Base-by-base conservation (phyloP, 2,797 vertebrate genomes). In the Anableps anableps region DNA sequence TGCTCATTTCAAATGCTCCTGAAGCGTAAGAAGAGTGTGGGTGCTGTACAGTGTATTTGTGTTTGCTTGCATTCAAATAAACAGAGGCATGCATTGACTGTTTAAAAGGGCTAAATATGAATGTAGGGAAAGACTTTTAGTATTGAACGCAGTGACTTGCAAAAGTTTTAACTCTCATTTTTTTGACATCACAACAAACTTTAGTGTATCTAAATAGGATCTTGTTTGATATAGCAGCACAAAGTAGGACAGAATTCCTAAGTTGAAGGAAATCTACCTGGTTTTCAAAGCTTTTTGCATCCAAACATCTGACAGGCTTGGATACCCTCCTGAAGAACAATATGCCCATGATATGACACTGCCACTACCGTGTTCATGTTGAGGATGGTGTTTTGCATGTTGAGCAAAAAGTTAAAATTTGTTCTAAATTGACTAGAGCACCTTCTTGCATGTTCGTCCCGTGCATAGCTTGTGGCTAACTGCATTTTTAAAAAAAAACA, bases 61-160 rank as follows among this genome's bases (percentile, higher is more conserved):
- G 76, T 58, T 85, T 76, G 76, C 76, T 79, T 85, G 83, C 85
- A 85, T 86, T 89, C 86, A 77, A 88, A 82, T 89, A 89, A 89
- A 86, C 80, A 83, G 55, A 78, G 79, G 80, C 45, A 53, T 50
- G 68, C 75, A 78, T 66, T 75, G 73, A 76, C 75, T 45, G 2
- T 43, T 21, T n/a, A 74, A 79, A 83, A 78, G 16, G 75, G 53
- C 41, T 75, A 74, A 74, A 87, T 71, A 68, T 31, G 3, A 76
- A 79, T 81, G 73, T 48, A 78, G 41, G 75, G 78, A 66, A 71
- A 51, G n/a, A 23, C 31, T 68, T 68, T 41, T 41, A 14, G 23
- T 6, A 26, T 11, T 68, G 4, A 68, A 41, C 26, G 38, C 64
- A 68, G 26, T 43, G 23, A 3, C 13, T 68, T 41, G 38, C 21